phyloP scores from a whole-genome alignment of 2,888 invertebrate genomes.

The Temnothorax rugatulus region DNA sequence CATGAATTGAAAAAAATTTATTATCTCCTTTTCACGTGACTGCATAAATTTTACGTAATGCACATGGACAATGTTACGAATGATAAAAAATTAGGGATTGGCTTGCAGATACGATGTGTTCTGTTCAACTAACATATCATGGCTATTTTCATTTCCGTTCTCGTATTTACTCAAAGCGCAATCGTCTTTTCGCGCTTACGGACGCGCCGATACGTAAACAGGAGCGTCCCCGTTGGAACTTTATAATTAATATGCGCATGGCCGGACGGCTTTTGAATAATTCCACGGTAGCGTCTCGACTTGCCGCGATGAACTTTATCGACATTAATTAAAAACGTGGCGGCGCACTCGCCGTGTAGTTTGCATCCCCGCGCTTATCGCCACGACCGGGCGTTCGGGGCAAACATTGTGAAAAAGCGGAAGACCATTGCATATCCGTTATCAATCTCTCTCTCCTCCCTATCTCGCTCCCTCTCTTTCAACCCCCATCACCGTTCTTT shows the following conservation, averaged over 20 bases:
- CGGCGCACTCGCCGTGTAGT: constrained; percentile 75
- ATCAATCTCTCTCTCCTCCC: constrained; percentile 81
- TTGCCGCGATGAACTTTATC: constrained; percentile 77
- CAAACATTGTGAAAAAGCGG: constrained; percentile 85
- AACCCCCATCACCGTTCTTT: constrained; percentile 63
- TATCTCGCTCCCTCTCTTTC: constrained; percentile 40
- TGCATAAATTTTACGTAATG: neutral
- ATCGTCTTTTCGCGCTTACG: constrained; percentile 58
- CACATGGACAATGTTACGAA: neutral
- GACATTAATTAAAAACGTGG: constrained; percentile 83
- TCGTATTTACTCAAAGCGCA: constrained; percentile 42
- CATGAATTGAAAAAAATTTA: neutral
- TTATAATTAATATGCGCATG: constrained; percentile 77
- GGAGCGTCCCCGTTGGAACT: constrained; percentile 67
- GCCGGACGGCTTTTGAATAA: constrained; percentile 77
- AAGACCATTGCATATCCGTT: constrained; percentile 84
- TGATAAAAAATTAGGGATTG: constrained; percentile 1
- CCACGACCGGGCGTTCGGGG: constrained; percentile 80
- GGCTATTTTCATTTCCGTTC: constrained; percentile 28
- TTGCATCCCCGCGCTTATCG: constrained; percentile 80
- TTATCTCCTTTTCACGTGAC: neutral
- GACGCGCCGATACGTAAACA: constrained; percentile 74
- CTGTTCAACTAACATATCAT: neutral
- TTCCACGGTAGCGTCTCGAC: constrained; percentile 71
- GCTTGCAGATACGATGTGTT: neutral